Percentiles rank a stretch among this genome's conserved stretches.
Conservation (phyloP, 2,888 invertebrate species). For the Leptinotarsa tumamoca region DNA sequence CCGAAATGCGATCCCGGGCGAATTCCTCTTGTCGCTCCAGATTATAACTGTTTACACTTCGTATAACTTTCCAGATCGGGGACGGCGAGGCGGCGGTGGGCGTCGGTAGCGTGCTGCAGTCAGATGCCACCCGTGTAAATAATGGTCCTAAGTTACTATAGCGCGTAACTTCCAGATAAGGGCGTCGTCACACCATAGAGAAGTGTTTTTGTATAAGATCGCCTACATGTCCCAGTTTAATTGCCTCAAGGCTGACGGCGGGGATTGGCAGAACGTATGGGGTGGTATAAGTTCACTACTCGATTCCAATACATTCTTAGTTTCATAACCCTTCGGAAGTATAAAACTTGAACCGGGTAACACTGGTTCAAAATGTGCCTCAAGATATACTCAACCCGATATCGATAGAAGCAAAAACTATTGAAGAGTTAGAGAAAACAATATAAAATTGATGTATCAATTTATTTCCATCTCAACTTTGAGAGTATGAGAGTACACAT, state of each 20-base stretch:
- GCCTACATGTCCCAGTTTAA: neutral
- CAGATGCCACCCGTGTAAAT: constrained; percentile 28
- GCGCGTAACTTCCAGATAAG: constrained; percentile 22
- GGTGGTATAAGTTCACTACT: too few species aligned
- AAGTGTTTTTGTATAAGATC: constrained; percentile 14
- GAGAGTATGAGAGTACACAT: too few species aligned
- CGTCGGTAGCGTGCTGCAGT: constrained; percentile 26
- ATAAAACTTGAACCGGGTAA: too few species aligned
- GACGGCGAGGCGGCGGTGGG: neutral
- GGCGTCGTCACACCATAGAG: constrained; percentile 19
- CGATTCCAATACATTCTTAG: too few species aligned
- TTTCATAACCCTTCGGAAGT: too few species aligned
- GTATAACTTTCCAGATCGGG: constrained; percentile 22
- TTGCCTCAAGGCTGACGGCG: neutral
- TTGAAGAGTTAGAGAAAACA: too few species aligned
- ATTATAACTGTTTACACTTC: constrained; percentile 30
- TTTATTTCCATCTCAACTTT: too few species aligned
- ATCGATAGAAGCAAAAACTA: too few species aligned
- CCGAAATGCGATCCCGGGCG: neutral
- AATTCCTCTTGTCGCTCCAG: constrained; percentile 22
- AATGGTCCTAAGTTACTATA: constrained; percentile 20
- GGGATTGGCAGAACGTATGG: neutral
- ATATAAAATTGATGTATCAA: too few species aligned
- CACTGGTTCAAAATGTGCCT: too few species aligned
- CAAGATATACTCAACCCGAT: too few species aligned